phyloP scores from a whole-genome alignment of 2,888 invertebrate genomes.

The Volucella bombylans region DNA sequence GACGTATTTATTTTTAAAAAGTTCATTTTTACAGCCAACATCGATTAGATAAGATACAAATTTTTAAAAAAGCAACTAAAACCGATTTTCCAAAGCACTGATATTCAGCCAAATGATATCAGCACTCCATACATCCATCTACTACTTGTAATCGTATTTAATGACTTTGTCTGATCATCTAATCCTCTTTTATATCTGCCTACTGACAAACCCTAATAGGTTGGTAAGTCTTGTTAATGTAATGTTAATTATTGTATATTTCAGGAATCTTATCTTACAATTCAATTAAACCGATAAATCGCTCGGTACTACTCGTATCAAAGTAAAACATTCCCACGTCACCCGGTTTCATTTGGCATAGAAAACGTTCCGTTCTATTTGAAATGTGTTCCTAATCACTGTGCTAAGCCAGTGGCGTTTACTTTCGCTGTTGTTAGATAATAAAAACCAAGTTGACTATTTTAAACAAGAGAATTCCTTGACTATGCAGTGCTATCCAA shows the following conservation, averaged over 20 bases:
- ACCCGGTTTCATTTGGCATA: too few relatives aligned
- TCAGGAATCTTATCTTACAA: slow-evolving; percentile 15
- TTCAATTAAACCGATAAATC: slow-evolving; percentile 18
- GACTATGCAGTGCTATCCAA: background rate
- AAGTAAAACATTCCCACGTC: background rate
- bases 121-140: too few relatives aligned
- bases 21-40: background rate
- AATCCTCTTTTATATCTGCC: background rate
- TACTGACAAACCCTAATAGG: background rate
- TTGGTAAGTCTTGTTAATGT: background rate
- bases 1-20: background rate
- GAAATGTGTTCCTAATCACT: slow-evolving; percentile 37
- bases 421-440: slow-evolving; percentile 17
- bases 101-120: too few relatives aligned
- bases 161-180: background rate
- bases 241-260: background rate
- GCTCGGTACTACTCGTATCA: background rate
- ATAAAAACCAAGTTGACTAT: slow-evolving; percentile 17
- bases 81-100: too few relatives aligned
- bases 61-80: background rate
- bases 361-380: background rate
- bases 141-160: background rate
- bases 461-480: slow-evolving; percentile 14
- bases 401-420: slow-evolving; percentile 3
- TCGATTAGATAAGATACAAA: background rate